These are phyloP conservation scores for Psettodes erumei DNA, from an alignment of 2,113 vertebrate species.

Conservation along the genomic window DNA sequence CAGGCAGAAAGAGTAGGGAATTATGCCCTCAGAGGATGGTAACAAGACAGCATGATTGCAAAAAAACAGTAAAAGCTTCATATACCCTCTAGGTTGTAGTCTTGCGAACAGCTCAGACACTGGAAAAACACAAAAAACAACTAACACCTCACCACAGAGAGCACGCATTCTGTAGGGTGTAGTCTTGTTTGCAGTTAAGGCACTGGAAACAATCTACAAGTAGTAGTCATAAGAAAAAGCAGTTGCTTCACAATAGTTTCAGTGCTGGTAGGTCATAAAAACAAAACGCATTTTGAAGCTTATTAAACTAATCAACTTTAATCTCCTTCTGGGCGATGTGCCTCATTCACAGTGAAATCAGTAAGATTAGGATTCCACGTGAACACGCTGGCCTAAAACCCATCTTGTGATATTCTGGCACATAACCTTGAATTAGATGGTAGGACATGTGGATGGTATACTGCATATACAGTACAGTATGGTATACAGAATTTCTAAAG, in stretches of 20 bases:
- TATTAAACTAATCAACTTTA: slow-evolving; percentile 61
- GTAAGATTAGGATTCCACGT: slow-evolving; percentile 32
- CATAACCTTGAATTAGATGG: neutral
- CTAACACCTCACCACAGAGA: neutral
- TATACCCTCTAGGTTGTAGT: slow-evolving; percentile 19
- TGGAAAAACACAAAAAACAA: slow-evolving; percentile 8
- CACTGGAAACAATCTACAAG: slow-evolving; percentile 37
- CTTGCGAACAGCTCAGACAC: slow-evolving; percentile 4
- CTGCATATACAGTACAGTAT: neutral
- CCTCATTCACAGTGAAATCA: slow-evolving; percentile 42
- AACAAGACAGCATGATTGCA: neutral
- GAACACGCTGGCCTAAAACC: neutral
- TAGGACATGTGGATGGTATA: neutral
- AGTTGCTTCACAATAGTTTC: slow-evolving; percentile 26
- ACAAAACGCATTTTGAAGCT: slow-evolving; percentile 48
- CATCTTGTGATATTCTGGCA: neutral
- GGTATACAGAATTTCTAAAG: neutral
- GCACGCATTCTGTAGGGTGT: slow-evolving; percentile 10
- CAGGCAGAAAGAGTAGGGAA: neutral
- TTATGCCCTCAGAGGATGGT: neutral
- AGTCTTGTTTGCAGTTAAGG: slow-evolving; percentile 18
- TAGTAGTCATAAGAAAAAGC: slow-evolving; percentile 41
- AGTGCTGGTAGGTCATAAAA: neutral
- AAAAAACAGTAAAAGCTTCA: neutral
- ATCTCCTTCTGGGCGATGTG: slow-evolving; percentile 27